Conservation (phyloP, 2,888 invertebrate species). For the Andrena trimmerana region DNA sequence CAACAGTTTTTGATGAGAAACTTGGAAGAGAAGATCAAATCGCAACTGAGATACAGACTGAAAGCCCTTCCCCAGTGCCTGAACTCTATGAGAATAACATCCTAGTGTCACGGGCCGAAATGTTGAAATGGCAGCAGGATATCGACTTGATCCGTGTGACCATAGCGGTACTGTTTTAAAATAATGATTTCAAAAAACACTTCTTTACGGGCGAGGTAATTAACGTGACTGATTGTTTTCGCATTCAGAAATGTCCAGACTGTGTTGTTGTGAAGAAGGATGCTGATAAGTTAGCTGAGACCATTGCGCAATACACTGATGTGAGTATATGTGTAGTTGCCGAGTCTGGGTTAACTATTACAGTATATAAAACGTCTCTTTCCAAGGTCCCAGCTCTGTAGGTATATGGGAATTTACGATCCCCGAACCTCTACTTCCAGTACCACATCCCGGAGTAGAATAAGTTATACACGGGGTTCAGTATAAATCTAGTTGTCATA, state of each 20-base stretch:
- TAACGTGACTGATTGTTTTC: not conserved
- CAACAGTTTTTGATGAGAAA: no score
- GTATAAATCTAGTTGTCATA: no score
- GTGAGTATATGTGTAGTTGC: constrained; percentile 42
- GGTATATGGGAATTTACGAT: no score
- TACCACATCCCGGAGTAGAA: no score
- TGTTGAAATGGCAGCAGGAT: constrained; percentile 58
- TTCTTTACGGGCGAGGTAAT: not conserved
- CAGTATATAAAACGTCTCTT: no score
- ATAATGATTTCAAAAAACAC: not conserved
- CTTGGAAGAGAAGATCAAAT: no score
- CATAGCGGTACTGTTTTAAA: constrained; percentile 44
- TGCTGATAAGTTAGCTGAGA: constrained; percentile 53
- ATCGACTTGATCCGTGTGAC: constrained; percentile 47
- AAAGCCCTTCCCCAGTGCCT: not conserved
- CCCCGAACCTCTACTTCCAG: no score
- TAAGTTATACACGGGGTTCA: no score
- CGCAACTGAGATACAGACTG: no score
- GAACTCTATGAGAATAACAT: constrained; percentile 19
- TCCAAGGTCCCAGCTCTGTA: no score
- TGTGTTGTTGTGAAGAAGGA: constrained; percentile 53
- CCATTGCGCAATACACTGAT: constrained; percentile 54
- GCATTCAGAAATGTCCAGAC: constrained; percentile 62
- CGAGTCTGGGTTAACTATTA: no score
- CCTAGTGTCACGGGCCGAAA: constrained; percentile 52